Conservation (phyloP, 2,888 invertebrate species). For the Muschampia plurimacula region DNA sequence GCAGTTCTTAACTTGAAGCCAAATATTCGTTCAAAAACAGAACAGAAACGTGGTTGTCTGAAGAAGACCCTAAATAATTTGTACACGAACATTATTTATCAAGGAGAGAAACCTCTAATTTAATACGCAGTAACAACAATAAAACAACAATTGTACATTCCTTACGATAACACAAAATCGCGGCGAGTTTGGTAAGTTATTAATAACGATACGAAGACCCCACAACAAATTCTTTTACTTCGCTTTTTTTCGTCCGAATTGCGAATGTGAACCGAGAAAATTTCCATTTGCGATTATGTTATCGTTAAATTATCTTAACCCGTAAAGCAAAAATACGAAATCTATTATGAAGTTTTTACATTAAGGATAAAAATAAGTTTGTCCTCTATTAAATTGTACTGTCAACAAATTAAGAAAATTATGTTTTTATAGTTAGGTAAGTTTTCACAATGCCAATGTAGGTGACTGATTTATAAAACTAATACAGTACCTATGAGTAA, state of each 20-base stretch:
- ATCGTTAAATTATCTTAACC: conserved; percentile 20
- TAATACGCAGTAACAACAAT: not conserved
- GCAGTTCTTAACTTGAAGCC: too few relatives aligned
- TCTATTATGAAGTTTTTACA: not conserved
- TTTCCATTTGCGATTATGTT: conserved; percentile 12
- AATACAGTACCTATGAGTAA: too few relatives aligned
- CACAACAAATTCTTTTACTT: conserved; percentile 6
- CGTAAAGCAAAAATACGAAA: conserved; percentile 8
- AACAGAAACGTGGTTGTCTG: too few relatives aligned
- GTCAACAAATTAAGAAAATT: too few relatives aligned
- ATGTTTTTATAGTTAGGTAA: too few relatives aligned
- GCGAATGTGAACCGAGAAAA: conserved; percentile 6
- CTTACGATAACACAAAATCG: conserved; percentile 3
- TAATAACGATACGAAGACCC: conserved; percentile 24
- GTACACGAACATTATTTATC: not conserved
- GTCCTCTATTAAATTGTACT: too few relatives aligned
- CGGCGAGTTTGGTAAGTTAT: conserved; percentile 11
- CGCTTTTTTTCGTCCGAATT: conserved; percentile 11
- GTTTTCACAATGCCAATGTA: too few relatives aligned
- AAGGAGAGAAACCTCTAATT: not conserved
- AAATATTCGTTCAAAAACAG: too few relatives aligned
- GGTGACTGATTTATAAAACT: too few relatives aligned
- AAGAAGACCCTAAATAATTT: too few relatives aligned
- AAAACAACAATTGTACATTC: conserved; percentile 8
- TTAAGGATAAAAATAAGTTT: not conserved